Conservation (phyloP, 2,797 vertebrate species). For the Cynodonichthys magdalenae region DNA sequence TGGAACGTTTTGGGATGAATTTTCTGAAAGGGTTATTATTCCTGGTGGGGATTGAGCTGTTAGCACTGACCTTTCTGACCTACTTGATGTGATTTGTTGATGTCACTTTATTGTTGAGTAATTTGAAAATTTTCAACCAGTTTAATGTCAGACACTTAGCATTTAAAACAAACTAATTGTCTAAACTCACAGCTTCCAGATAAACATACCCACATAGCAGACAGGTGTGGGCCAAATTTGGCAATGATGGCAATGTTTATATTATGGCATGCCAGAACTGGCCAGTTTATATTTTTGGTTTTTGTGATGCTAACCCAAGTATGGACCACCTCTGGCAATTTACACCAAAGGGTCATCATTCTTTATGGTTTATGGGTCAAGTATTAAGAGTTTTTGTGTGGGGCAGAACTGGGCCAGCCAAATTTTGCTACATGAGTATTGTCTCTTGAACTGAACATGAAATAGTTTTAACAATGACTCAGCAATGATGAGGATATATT, state of each 20-base stretch:
- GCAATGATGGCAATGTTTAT: constrained; percentile 25
- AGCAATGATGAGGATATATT: constrained; percentile 23
- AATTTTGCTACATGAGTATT: too few species aligned
- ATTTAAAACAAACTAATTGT: constrained; percentile 45
- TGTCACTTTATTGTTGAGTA: constrained; percentile 35
- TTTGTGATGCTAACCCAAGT: too few species aligned
- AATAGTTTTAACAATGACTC: constrained; percentile 42
- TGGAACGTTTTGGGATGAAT: constrained; percentile 68
- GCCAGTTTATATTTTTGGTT: too few species aligned
- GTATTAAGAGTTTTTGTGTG: too few species aligned
- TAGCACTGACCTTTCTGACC: constrained; percentile 45
- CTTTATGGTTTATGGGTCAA: too few species aligned
- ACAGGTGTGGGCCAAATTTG: too few species aligned
- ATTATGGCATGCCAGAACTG: constrained; percentile 1
- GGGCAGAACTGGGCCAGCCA: too few species aligned
- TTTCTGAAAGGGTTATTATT: constrained; percentile 51
- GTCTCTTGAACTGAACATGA: constrained; percentile 40
- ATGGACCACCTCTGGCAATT: too few species aligned
- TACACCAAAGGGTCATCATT: too few species aligned
- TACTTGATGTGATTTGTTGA: constrained; percentile 31
- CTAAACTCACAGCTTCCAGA: constrained; percentile 52
- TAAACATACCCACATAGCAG: constrained; percentile 23
- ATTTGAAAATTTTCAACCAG: constrained; percentile 19
- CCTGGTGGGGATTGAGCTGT: constrained; percentile 53
- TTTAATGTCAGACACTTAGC: constrained; percentile 30